These are phyloP conservation scores for Laspeyria flexula DNA, from an alignment of 2,888 invertebrate genomes.

Conservation along the genomic window DNA sequence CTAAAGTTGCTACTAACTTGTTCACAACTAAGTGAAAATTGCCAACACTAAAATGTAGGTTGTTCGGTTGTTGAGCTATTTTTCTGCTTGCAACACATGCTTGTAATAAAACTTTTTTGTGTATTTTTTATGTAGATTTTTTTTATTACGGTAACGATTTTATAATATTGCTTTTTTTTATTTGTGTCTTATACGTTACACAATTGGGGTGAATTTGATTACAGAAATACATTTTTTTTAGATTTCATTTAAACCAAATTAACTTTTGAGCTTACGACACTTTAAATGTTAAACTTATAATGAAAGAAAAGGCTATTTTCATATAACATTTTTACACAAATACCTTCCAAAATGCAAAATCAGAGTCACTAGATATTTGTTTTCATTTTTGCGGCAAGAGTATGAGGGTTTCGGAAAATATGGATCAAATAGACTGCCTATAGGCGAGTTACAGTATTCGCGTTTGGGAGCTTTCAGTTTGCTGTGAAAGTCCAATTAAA, in stretches of 20 bases:
- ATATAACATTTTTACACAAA: too few relatives aligned
- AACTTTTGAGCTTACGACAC: too few relatives aligned
- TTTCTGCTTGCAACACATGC: not conserved
- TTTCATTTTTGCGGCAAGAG: not conserved
- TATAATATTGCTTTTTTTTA: not conserved
- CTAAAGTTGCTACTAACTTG: slow-evolving; percentile 20
- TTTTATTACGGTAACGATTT: not conserved
- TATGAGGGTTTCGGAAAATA: not conserved
- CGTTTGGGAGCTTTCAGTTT: slow-evolving; percentile 8
- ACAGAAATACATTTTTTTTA: too few relatives aligned
- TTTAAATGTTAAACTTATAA: too few relatives aligned
- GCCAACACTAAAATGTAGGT: slow-evolving; percentile 1
- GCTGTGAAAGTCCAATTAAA: slow-evolving; percentile 29
- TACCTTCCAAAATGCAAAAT: too few relatives aligned
- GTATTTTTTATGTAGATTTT: slow-evolving; percentile 1
- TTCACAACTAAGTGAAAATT: slow-evolving; percentile 18
- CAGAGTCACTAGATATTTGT: too few relatives aligned
- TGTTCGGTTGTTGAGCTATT: slow-evolving; percentile 4
- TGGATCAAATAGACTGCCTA: not conserved
- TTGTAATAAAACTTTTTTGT: slow-evolving; percentile 6
- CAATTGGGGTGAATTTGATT: too few relatives aligned
- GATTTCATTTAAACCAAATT: too few relatives aligned
- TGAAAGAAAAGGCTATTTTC: too few relatives aligned
- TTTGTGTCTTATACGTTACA: not conserved
- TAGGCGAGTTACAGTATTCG: slow-evolving; percentile 2